A percentile compares a stretch with the other conserved stretches of the same genome.
Conservation (phyloP, 2,113 vertebrate genomes). For the Daboia siamensis region DNA sequence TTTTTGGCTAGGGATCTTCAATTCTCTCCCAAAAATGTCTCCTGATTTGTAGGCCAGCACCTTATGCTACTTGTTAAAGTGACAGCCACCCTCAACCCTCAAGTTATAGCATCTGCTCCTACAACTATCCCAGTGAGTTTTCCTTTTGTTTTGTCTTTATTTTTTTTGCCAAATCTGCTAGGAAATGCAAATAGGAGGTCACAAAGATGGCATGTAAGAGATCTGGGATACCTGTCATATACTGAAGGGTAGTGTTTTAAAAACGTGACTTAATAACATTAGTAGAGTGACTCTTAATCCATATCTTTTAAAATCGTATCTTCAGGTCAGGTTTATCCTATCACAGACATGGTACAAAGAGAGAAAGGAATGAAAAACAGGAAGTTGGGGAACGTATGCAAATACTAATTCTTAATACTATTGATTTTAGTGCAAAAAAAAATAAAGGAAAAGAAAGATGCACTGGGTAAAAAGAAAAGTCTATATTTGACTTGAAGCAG, state of each 20-base stretch:
- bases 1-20: background rate
- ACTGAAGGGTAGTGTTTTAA: background rate
- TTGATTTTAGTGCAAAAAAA: background rate
- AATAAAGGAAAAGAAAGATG: background rate
- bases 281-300: background rate
- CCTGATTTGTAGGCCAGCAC: background rate
- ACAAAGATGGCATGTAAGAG: background rate
- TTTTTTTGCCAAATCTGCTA: background rate
- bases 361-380: background rate
- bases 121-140: background rate
- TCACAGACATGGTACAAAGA: background rate
- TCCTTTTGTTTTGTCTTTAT: background rate
- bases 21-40: background rate
- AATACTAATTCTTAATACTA: background rate
- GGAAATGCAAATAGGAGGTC: no score
- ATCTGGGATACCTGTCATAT: background rate
- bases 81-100: background rate
- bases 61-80: background rate
- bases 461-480: background rate
- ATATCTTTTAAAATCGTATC: background rate
- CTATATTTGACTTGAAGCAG: background rate
- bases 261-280: background rate
- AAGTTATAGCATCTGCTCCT: no score
- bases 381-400: background rate
- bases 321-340: background rate